These are phyloP conservation scores for Chascanopsetta lugubris DNA, from an alignment of 2,113 vertebrate genomes.

Conservation along the genomic window DNA sequence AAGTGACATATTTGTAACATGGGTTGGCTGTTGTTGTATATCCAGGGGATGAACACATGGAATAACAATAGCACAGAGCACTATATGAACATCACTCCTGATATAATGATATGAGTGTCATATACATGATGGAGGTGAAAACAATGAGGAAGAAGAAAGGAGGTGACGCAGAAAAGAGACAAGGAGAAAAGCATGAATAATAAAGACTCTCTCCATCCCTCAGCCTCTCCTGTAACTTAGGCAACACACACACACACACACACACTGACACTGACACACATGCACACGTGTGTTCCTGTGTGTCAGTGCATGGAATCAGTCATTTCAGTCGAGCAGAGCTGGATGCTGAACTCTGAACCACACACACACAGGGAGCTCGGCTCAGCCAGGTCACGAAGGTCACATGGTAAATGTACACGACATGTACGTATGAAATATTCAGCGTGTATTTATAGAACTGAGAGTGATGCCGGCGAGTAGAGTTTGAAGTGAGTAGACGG, in stretches of 20 bases:
- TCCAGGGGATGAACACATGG: no score
- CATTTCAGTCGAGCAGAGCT: no score
- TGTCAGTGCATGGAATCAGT: no score
- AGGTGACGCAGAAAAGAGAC: slow-evolving; percentile 9
- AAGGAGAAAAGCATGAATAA: slow-evolving; percentile 45
- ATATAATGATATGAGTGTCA: no score
- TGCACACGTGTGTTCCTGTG: no score
- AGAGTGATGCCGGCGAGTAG: neutral
- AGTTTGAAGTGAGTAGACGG: neutral
- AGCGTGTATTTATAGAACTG: neutral
- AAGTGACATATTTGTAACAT: no score
- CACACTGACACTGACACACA: no score
- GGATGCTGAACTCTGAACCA: no score
- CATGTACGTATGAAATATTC: slow-evolving; percentile 26
- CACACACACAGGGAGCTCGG: neutral
- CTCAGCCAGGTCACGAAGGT: neutral
- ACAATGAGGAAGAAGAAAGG: slow-evolving; percentile 7
- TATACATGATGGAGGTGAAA: slow-evolving; percentile 11
- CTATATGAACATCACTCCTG: no score
- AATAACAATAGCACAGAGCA: no score
- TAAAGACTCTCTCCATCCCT: slow-evolving; percentile 37
- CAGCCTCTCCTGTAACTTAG: slow-evolving; percentile 16
- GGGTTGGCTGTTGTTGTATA: no score
- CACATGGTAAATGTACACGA: slow-evolving; percentile 5
- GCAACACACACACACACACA: slow-evolving; percentile 2